A percentile compares a stretch with the other conserved stretches of the same genome.
Evolutionary conservation across 64 coral and sea anemone genomes (phyloP).

Genomic region (Actinia equina): DNA sequence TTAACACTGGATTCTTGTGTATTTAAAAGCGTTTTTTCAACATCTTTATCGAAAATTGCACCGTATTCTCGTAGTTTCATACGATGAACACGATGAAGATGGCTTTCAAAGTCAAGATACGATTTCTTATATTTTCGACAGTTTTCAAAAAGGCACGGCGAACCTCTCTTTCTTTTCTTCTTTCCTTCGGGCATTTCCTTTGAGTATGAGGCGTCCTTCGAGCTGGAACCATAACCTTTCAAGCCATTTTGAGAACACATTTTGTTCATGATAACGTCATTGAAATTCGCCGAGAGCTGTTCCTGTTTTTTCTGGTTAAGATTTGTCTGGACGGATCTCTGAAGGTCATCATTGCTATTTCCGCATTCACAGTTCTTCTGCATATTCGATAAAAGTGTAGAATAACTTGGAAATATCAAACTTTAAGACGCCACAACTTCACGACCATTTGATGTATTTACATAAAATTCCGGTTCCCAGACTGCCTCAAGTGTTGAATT

Average conservation of each 20-base stretch:
- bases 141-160: neutral
- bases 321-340: neutral
- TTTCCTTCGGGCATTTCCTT: neutral
- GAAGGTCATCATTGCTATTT: neutral
- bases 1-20: neutral
- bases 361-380: neutral
- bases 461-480: neutral
- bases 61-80: neutral
- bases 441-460: neutral
- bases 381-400: neutral
- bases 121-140: neutral
- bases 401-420: neutral
- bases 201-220: neutral
- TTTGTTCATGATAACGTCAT: neutral
- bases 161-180: neutral
- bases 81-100: neutral
- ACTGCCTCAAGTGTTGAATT: neutral
- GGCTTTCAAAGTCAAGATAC: neutral
- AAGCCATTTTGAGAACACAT: neutral
- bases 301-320: neutral
- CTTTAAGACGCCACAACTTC: neutral
- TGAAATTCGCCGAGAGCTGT: neutral
- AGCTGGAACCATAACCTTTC: neutral
- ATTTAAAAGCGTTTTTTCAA: neutral
- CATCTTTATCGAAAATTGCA: neutral